Percentiles rank a stretch among this genome's conserved stretches.
These are phyloP conservation scores for Labeo calbasu DNA, from an alignment of 2,797 vertebrate species.

Conservation along the genomic window DNA sequence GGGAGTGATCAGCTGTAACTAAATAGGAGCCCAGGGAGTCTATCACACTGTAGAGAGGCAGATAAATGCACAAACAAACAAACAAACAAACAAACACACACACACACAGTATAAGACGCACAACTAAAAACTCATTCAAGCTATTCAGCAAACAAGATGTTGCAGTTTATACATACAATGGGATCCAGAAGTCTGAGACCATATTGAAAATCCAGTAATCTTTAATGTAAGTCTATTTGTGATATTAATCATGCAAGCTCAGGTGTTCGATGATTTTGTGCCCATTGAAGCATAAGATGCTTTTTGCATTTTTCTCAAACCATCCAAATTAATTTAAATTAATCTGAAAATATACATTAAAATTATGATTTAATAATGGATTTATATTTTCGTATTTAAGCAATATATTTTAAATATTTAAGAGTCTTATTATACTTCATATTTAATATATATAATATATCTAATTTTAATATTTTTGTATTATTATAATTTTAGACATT, in stretches of 20 bases:
- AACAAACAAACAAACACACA: neutral
- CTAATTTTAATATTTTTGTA: too few species aligned
- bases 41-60: constrained; percentile 12
- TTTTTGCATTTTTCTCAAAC: neutral
- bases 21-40: constrained; percentile 32
- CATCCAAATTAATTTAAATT: too few species aligned
- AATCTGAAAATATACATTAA: too few species aligned
- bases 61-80: constrained; percentile 17
- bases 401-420: neutral
- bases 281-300: neutral
- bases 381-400: neutral
- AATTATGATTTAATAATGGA: neutral
- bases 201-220: neutral
- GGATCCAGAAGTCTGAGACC: neutral
- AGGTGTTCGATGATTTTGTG: neutral
- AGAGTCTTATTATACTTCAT: neutral
- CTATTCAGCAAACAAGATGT: neutral
- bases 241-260: neutral
- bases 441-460: neutral
- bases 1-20: constrained; percentile 41
- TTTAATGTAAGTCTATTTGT: neutral
- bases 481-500: too few species aligned
- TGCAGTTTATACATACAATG: neutral
- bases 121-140: neutral
- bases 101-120: neutral